Percentiles rank a stretch among this genome's conserved stretches.
Evolutionary conservation across 2,113 vertebrate genomes (phyloP).

Genomic region (Eclectus roratus): DNA sequence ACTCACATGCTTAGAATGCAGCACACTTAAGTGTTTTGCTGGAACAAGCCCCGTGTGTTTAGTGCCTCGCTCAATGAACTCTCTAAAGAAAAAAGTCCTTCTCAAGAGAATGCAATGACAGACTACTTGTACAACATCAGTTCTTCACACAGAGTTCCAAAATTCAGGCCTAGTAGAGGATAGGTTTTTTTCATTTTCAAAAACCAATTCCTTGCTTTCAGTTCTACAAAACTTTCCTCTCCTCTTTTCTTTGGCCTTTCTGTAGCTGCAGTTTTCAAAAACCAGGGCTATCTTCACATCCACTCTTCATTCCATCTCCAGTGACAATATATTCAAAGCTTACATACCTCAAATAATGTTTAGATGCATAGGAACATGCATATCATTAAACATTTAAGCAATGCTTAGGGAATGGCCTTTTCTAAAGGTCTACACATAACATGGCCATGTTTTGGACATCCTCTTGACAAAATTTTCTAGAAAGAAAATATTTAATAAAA

Average conservation of each 20-base stretch:
- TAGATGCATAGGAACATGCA: not conserved
- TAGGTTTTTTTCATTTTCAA: not conserved
- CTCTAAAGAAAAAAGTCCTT: not conserved
- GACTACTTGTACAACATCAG: not conserved
- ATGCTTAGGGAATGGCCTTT: not conserved
- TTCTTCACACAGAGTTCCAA: not conserved
- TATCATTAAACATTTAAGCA: not conserved
- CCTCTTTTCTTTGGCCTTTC: not conserved
- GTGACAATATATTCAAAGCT: not conserved
- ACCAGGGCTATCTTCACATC: not conserved
- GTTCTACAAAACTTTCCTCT: rapidly evolving
- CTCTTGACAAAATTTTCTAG: not conserved
- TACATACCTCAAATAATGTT: not conserved
- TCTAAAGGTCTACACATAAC: not conserved
- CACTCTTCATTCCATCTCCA: not conserved
- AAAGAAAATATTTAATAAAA: not conserved
- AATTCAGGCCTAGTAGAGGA: not conserved
- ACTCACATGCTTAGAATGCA: not conserved
- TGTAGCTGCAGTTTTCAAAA: not conserved
- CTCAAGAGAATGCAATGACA: not conserved
- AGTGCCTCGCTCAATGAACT: not conserved
- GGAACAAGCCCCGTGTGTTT: not conserved
- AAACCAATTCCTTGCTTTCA: not conserved
- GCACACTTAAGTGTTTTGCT: not conserved
- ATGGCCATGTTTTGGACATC: not conserved